These are phyloP conservation scores for Masnerella sp. DNA, from an alignment of 2,888 invertebrate genomes.

Conservation along the genomic window DNA sequence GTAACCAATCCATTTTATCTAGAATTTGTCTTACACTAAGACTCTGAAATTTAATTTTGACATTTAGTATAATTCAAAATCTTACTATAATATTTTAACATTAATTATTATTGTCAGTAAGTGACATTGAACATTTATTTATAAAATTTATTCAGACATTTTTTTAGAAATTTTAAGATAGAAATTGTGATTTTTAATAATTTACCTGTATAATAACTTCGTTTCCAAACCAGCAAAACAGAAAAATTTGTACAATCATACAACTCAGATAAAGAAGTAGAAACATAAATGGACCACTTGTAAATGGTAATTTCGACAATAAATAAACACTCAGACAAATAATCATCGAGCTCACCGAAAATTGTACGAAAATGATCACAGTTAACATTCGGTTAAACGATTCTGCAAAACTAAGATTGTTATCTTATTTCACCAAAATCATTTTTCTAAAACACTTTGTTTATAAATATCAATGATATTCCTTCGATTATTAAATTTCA, in stretches of 20 bases:
- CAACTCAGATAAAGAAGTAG: constrained; percentile 54
- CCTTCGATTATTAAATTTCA: too few relatives aligned
- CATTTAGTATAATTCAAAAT: too few relatives aligned
- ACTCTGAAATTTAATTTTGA: constrained; percentile 62
- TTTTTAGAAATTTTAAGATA: too few relatives aligned
- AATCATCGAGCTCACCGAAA: constrained; percentile 59
- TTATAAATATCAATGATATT: too few relatives aligned
- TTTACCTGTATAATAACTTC: constrained; percentile 64
- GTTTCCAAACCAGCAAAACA: constrained; percentile 68
- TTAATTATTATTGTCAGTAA: not conserved
- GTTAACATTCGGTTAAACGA: constrained; percentile 50
- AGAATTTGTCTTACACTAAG: constrained; percentile 61
- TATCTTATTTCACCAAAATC: too few relatives aligned
- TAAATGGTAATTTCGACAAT: constrained; percentile 56
- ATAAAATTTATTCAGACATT: too few relatives aligned
- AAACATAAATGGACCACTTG: constrained; percentile 56
- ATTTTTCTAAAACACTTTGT: too few relatives aligned
- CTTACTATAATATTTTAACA: not conserved
- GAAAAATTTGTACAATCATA: constrained; percentile 66
- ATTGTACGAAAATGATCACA: constrained; percentile 61
- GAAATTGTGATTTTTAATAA: too few relatives aligned
- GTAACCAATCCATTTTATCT: constrained; percentile 66
- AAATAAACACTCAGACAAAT: constrained; percentile 61
- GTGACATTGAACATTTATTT: too few relatives aligned
- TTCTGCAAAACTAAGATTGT: constrained; percentile 55